phyloP scores from a whole-genome alignment of 2,113 vertebrate species.

The Phaethornis superciliosus region DNA sequence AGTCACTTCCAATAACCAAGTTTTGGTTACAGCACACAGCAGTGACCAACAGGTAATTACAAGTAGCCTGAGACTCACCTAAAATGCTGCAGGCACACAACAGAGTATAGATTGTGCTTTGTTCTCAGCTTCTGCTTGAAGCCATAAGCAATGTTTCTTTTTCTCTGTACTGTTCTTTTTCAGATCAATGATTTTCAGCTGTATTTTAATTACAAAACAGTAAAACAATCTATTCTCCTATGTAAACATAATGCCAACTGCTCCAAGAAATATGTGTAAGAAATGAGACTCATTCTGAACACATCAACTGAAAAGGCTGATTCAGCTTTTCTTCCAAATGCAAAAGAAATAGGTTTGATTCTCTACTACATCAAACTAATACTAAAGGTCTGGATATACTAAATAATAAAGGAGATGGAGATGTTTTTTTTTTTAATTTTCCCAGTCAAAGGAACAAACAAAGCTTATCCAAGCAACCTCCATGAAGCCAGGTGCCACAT shows the following conservation, averaged over 20 bases:
- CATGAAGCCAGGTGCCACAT: not conserved
- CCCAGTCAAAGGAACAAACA: not conserved
- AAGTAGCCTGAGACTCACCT: not conserved
- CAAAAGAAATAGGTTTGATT: not conserved
- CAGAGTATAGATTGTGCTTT: not conserved
- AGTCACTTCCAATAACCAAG: not conserved
- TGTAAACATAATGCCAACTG: not conserved
- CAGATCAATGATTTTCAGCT: conserved; percentile 25
- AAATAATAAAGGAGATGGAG: not conserved
- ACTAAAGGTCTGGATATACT: not conserved
- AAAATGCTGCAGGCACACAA: not conserved
- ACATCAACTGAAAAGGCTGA: not conserved
- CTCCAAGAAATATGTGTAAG: not conserved
- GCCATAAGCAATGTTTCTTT: not conserved
- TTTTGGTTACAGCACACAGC: not conserved
- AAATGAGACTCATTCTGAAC: not conserved
- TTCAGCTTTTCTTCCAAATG: not conserved
- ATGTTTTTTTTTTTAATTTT: not conserved
- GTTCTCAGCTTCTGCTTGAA: not conserved
- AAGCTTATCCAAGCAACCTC: not conserved
- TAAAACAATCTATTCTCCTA: conserved; percentile 1
- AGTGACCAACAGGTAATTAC: not conserved
- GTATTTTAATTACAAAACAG: conserved; percentile 25
- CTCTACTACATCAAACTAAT: not conserved
- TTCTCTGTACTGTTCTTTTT: not conserved